Base-by-base conservation (phyloP, 1,140 invertebrate genomes). In the Grapholita molesta region DNA sequence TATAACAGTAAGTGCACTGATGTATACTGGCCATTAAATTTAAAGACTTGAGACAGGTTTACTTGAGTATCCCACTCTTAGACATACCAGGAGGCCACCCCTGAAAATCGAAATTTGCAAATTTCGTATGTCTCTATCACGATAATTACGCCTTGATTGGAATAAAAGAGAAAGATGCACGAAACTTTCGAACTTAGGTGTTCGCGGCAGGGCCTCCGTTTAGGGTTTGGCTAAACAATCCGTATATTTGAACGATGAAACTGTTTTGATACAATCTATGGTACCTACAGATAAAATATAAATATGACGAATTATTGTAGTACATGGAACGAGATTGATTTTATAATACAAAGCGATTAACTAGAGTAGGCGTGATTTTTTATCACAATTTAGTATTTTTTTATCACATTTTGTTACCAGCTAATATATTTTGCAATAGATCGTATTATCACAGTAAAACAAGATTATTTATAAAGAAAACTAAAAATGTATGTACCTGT, bases 391-490 rank as follows among this genome's bases (percentile, higher is more conserved):
- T 61, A 23, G 25, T 61, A 61, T n/a, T n/a, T n/a, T n/a, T n/a
- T n/a, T n/a, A n/a, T n/a, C n/a, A n/a, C n/a, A n/a, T n/a, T 61
- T 61, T 61, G 55, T 61, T 61, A 61, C 55, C 25, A 32, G 55
- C 55, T 61, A 30, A 61, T 15, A 61, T 61, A 61, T 61, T 61
- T 61, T 30, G 38, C 42, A n/a, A 67, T n/a, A 25, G n/a, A 48
- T 24, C 48, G 3, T 66, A 42, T 38, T 21, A 21, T 48, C 18
- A 48, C 18, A 21, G 18, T 48, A 21, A 21, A 48, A 21, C 30
- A 66, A 52, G 24, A 66, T 48, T 48, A 25, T 66, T 48, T 66
- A 66, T 38, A 35, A 23, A 35, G 18, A 23, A 38, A 23, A n/a
- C 33, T 35, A 18, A 65, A 32, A 12, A 24, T 28, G 61, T 32